Conservation (phyloP, 2,113 vertebrate species). For the Clarias batrachus region DNA sequence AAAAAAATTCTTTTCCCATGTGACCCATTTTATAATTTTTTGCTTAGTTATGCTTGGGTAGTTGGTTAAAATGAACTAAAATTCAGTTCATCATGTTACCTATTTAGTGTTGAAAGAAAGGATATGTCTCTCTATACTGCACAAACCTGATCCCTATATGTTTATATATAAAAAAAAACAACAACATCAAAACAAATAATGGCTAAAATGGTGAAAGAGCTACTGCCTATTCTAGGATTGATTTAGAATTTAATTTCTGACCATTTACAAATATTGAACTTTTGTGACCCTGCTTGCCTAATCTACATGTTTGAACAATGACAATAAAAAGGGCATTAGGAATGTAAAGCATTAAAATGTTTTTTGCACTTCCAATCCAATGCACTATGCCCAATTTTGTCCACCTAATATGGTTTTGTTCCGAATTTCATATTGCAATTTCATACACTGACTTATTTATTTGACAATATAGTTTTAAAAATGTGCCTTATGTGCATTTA, state of each 20-base stretch:
- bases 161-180: too few relatives aligned
- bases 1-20: too few relatives aligned
- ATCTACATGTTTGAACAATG: not conserved
- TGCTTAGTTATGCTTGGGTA: too few relatives aligned
- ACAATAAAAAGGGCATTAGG: not conserved
- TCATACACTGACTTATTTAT: not conserved
- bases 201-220: too few relatives aligned
- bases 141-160: too few relatives aligned
- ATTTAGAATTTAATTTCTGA: not conserved
- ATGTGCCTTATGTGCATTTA: conserved; percentile 23
- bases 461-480: not conserved
- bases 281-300: not conserved
- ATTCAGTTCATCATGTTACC: too few relatives aligned
- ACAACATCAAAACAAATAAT: too few relatives aligned
- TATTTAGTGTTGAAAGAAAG: too few relatives aligned
- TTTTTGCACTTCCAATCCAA: not conserved
- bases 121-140: too few relatives aligned
- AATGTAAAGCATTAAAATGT: not conserved
- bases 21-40: too few relatives aligned
- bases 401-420: not conserved
- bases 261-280: not conserved
- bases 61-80: too few relatives aligned
- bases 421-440: not conserved
- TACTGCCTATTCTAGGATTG: not conserved
- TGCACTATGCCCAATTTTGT: not conserved